Base-by-base conservation (phyloP, 1,140 invertebrate species). In the Saccostrea cuccullata region DNA sequence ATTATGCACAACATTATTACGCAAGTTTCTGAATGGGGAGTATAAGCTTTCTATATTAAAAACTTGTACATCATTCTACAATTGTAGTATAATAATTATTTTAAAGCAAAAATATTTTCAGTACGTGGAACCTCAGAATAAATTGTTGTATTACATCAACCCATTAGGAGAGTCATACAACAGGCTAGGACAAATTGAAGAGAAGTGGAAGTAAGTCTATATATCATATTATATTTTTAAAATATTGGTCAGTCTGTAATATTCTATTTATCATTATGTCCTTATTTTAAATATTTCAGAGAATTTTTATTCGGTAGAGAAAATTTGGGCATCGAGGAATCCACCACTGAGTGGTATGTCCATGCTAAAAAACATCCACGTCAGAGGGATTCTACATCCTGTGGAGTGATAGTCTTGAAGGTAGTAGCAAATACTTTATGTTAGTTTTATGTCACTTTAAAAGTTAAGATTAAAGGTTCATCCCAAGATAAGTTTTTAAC, bases 381-480 rank as follows among this genome's bases (percentile, higher is more conserved):
- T 73, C 67, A 73, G 23, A 73, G 23, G 26, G 67, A 73, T 73
- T 73, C 67, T 23, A 73, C 67, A 73, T 73, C 67, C 20, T 73
- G 67, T 30, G 67, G 67, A 23, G 67, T 73, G 12, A 13, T 73
- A 13, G 67, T 73, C 23, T 73, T 73, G 26, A 73, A 73, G n/a
- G 67, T 73, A 73, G 9, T 47, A 47, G 47, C 47, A 8, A 47
- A 47, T 47, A 47, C 47, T 47, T 47, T 47, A 9, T 47, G 9
- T 47, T 47, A 8, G 30, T 36, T 36, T 36, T 36, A 36, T 36
- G 30, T 36, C 30, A 36, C 30, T 36, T 36, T 36, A 36, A 36
- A 36, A 6, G 47, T 9, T 47, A 47, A 47, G 47, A 47, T 47
- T 8, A 47, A 47, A 47, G 47, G 47, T 47, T 6, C 47, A 8